Evolutionary conservation across 2,888 invertebrate species (phyloP), one percentile per base, ranked within the genome.

Genomic region (Chrysopilus asiliformis): DNA sequence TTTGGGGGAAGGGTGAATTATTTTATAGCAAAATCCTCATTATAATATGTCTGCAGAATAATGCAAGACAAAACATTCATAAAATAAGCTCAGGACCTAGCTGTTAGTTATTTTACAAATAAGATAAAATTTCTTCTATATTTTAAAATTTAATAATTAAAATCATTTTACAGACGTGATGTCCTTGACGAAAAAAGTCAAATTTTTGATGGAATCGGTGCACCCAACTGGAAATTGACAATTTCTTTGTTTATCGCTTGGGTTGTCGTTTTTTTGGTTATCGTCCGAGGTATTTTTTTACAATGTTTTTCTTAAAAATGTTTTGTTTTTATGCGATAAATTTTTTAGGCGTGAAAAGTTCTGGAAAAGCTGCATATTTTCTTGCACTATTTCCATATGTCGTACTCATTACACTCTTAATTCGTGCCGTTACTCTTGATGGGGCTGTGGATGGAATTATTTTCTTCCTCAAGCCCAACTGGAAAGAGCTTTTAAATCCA

Each of bases 361-460:
- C 82, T 1, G 84, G 85, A 30, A 84, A 83, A 58, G 80, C 77
- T 0, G 77, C 89, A 0, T 91, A 90, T 60, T 84, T 91, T 58
- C 75, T 90, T n/a, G 90, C 90, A 0, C 58, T 89, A 3, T 86
- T 86, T 56, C 87, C 87, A 0, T 85, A 84, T 51, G 68, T 82
- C 4, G 75, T 89, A 34, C 72, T 89, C 60, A 64, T 84, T 39
- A 73, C 74, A 20, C 62, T 89, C 29, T 68, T 89, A 10, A 71
- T 84, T 33, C 70, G 76, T 42, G 72, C 76, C 0, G 66, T 65
- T 0, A 74, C 72, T 1, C 52, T 79, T 34, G 74, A 76, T 1
- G 87, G 87, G 2, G 78, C 87, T 10, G 67, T 59, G 2, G 66
- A 72, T 20, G 89, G 87, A 1, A 79, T 87, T 33, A 56, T 76